A percentile compares a stretch with the other conserved stretches of the same genome.
Evolutionary conservation across 2,113 vertebrate genomes (phyloP).

Genomic region (Aegypius monachus): DNA sequence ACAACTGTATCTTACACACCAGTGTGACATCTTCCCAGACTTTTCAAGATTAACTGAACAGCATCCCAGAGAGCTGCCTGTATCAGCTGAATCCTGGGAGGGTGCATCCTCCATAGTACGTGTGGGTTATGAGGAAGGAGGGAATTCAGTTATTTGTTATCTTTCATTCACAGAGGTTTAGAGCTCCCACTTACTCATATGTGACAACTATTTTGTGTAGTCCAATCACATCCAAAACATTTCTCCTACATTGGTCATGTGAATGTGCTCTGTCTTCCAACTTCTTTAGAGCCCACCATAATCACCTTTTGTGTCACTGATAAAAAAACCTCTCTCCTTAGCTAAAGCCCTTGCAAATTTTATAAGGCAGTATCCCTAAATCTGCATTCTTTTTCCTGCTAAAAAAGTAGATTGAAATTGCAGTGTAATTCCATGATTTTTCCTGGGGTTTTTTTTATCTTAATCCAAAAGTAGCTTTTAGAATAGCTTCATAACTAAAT

Average conservation of each 20-base stretch:
- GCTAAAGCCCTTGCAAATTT: background rate
- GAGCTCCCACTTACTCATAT: background rate
- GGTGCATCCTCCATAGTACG: fast-evolving
- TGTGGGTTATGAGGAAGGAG: background rate
- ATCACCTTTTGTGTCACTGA: background rate
- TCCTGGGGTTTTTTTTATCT: background rate
- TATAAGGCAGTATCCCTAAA: background rate
- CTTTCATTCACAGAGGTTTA: background rate
- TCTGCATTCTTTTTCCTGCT: background rate
- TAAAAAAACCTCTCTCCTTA: background rate
- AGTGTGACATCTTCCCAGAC: background rate
- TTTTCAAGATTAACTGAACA: background rate
- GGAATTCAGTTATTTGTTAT: background rate
- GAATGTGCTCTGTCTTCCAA: background rate
- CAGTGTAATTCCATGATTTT: background rate
- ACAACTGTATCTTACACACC: background rate
- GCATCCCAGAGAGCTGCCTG: fast-evolving
- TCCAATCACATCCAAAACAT: background rate
- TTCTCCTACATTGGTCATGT: background rate
- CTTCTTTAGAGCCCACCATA: background rate
- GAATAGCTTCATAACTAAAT: background rate
- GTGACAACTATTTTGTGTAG: background rate
- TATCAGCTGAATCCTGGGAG: background rate
- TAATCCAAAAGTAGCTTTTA: background rate
- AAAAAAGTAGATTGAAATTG: background rate